Percentiles rank a stretch among this genome's conserved stretches.
Evolutionary conservation across 2,113 vertebrate genomes (phyloP).

Genomic region (Dipodomys stephensi): DNA sequence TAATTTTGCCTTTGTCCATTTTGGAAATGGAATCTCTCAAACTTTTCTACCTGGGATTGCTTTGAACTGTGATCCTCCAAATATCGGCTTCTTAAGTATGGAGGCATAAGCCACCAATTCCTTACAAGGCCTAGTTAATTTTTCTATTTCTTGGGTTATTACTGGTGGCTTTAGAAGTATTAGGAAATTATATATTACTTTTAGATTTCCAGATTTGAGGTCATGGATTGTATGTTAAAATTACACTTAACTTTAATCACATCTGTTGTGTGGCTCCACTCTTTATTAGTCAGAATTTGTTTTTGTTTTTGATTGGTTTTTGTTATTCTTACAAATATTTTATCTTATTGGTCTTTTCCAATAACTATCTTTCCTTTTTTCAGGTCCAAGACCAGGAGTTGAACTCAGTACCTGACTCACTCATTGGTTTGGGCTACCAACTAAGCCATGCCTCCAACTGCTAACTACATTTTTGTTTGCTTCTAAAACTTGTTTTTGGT

Average conservation of each 20-base stretch:
- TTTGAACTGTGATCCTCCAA: no score
- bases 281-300: conserved; percentile 28
- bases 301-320: neutral
- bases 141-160: conserved; percentile 30
- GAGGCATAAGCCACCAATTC: no score
- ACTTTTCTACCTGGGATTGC: no score
- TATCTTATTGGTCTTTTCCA: neutral
- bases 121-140: no score
- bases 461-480: neutral
- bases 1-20: no score
- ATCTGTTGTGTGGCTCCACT: neutral
- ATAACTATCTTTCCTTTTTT: no score
- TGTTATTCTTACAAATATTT: neutral
- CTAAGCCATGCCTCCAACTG: neutral
- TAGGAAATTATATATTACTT: conserved; percentile 26
- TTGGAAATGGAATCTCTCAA: no score
- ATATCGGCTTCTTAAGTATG: no score
- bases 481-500: conserved; percentile 21
- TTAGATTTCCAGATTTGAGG: conserved; percentile 43
- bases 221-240: conserved; percentile 26
- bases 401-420: no score
- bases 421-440: no score
- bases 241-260: conserved; percentile 41
- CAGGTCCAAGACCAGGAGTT: no score
- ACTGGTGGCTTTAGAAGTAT: neutral